Evolutionary conservation across 2,113 vertebrate species (phyloP).

Genomic region (Macquaria australasica): DNA sequence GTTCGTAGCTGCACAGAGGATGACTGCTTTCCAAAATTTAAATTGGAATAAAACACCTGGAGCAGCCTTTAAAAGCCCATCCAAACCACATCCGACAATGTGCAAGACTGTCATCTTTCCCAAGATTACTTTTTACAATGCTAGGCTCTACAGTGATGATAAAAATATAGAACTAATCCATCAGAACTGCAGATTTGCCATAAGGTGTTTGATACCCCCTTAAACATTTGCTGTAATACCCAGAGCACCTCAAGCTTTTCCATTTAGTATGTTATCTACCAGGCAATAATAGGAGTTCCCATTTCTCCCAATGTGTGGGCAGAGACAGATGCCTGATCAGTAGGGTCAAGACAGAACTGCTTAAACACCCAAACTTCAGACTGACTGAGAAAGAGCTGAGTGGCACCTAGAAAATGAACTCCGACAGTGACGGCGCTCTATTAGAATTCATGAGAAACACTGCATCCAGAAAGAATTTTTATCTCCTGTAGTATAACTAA

Average conservation of each 20-base stretch:
- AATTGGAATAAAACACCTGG: neutral
- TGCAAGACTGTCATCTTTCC: neutral
- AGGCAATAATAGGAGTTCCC: neutral
- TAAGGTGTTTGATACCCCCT: neutral
- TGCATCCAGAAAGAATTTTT: neutral
- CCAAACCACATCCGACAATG: neutral
- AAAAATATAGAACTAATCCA: neutral
- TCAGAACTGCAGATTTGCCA: neutral
- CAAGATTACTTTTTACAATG: neutral
- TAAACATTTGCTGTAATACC: slow-evolving; percentile 3
- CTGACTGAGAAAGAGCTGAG: neutral
- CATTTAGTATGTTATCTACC: neutral
- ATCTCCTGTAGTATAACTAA: neutral
- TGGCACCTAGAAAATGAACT: slow-evolving; percentile 27
- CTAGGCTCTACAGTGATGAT: neutral
- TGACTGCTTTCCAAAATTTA: neutral
- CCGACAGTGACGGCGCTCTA: neutral
- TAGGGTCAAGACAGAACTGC: slow-evolving; percentile 7
- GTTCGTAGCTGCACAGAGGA: neutral
- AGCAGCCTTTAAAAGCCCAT: neutral
- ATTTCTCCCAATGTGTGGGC: neutral
- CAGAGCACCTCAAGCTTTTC: neutral
- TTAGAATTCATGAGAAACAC: slow-evolving; percentile 30
- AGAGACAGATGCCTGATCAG: slow-evolving; percentile 20
- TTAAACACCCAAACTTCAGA: slow-evolving; percentile 9